Conservation (phyloP, 92 coral and sea anemone genomes). For the Micromussa lordhowensis region DNA sequence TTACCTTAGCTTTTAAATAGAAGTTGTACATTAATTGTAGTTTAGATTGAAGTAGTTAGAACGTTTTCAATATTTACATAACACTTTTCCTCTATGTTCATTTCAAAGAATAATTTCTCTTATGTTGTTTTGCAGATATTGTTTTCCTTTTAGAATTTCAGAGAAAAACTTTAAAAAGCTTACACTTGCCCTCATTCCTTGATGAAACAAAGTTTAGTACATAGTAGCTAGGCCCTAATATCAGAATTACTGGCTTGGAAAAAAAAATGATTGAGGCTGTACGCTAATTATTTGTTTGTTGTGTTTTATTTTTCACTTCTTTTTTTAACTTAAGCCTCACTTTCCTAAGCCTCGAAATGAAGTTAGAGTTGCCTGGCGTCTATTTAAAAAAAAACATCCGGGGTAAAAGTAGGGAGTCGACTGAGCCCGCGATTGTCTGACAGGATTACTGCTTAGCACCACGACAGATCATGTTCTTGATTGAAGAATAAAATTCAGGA, state of each 20-base stretch:
- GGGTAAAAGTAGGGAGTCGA: no score
- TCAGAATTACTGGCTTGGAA: neutral
- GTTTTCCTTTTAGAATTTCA: neutral
- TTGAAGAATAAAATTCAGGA: neutral
- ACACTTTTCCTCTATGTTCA: neutral
- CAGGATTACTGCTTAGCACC: no score
- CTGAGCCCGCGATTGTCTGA: no score
- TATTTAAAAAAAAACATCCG: no score
- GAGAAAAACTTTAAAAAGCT: neutral
- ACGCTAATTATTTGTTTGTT: no score
- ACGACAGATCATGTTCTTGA: no score
- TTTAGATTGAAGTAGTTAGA: neutral
- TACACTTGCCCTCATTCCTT: neutral
- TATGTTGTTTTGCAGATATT: neutral
- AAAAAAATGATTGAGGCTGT: no score
- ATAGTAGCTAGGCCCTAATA: neutral
- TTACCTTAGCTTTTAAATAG: neutral
- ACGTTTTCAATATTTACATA: neutral
- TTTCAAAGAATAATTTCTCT: neutral
- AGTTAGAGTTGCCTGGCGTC: no score
- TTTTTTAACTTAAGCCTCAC: no score
- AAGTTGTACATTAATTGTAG: conserved; percentile 3
- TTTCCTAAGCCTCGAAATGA: no score
- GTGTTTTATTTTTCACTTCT: no score
- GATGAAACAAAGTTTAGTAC: neutral